Conservation (phyloP, 2,888 invertebrate genomes). For the Perdita meconis region DNA sequence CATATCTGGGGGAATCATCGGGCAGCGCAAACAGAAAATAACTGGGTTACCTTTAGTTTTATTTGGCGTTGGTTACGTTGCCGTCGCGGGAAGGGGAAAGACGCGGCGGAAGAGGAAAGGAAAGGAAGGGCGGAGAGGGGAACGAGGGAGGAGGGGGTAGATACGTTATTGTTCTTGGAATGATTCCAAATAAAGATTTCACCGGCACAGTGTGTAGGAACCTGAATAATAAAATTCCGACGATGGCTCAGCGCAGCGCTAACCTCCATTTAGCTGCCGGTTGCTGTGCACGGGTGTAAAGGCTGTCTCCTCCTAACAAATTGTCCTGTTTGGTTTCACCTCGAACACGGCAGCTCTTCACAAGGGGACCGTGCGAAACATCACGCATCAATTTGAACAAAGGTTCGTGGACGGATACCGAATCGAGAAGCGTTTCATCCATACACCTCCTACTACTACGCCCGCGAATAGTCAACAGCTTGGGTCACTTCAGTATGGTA, state of each 20-base stretch:
- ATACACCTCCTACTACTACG: not conserved
- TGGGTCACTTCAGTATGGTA: not conserved
- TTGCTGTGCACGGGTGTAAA: constrained; percentile 62
- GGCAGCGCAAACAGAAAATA: constrained; percentile 82
- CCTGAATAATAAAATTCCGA: constrained; percentile 82
- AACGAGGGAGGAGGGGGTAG: constrained; percentile 59
- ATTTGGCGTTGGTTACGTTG: constrained; percentile 76
- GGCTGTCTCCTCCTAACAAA: constrained; percentile 66
- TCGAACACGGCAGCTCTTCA: constrained; percentile 55
- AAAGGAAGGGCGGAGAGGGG: constrained; percentile 7
- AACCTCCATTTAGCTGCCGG: constrained; percentile 74
- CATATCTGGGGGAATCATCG: constrained; percentile 82
- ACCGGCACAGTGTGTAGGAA: constrained; percentile 79
- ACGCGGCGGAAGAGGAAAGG: constrained; percentile 33
- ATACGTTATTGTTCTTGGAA: constrained; percentile 84
- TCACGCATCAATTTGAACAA: not conserved
- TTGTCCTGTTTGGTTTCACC: constrained; percentile 71
- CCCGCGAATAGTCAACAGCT: not conserved
- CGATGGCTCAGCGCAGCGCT: constrained; percentile 69
- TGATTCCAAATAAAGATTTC: constrained; percentile 84
- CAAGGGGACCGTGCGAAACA: not conserved
- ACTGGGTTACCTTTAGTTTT: constrained; percentile 84
- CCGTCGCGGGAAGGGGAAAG: constrained; percentile 43
- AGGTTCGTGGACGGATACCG: not conserved
- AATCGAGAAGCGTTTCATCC: not conserved